Conservation (phyloP, 2,113 vertebrate species). For the Laterallus jamaicensis region DNA sequence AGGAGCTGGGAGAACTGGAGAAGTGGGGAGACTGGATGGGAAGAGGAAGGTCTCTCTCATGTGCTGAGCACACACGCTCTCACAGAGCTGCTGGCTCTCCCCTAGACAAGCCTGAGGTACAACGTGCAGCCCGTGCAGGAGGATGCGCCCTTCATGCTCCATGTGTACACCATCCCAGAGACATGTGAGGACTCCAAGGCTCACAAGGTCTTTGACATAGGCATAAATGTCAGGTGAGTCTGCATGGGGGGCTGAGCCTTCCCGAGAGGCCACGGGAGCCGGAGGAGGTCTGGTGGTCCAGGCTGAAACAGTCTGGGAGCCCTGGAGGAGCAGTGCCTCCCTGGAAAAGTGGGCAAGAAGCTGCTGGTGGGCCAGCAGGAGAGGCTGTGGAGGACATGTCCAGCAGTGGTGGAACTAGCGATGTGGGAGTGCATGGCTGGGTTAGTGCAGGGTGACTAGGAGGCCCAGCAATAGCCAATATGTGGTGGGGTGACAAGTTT, state of each 20-base stretch:
- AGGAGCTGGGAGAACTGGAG: background rate
- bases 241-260: accelerated
- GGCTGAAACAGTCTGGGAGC: background rate
- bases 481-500: background rate
- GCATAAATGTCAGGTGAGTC: conserved; percentile 70
- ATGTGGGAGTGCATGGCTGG: background rate
- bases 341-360: background rate
- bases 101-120: conserved; percentile 74
- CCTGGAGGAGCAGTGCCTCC: background rate
- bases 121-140: conserved; percentile 58
- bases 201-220: conserved; percentile 61
- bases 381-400: background rate
- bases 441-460: background rate
- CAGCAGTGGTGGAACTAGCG: background rate
- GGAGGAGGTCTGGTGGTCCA: background rate
- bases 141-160: conserved; percentile 39
- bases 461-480: background rate
- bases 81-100: background rate
- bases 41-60: background rate
- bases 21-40: background rate
- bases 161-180: conserved; percentile 5
- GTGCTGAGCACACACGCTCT: accelerated
- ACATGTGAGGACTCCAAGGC: background rate
- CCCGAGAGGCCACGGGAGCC: background rate
- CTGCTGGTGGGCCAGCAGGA: background rate